phyloP scores from a whole-genome alignment of 2,113 vertebrate species.

The Albula glossodonta region DNA sequence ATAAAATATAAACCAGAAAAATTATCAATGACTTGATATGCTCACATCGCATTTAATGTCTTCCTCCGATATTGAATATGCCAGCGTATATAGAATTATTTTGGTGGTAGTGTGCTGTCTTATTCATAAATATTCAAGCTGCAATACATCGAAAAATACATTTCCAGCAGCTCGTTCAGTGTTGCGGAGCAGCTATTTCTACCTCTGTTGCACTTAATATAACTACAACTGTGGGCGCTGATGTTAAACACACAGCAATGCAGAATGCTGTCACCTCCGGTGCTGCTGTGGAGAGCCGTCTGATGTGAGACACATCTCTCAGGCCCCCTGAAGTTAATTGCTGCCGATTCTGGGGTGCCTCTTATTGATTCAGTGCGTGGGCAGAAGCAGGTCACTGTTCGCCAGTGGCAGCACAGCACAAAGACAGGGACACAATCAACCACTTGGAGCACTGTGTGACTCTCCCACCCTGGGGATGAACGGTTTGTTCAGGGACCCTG shows the following conservation, averaged over 20 bases:
- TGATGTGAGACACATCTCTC: background rate
- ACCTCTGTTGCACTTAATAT: background rate
- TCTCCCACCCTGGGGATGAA: background rate
- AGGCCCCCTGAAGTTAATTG: conserved; percentile 45
- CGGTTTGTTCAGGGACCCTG: background rate
- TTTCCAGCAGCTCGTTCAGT: background rate
- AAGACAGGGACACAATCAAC: background rate
- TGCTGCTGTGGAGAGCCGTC: background rate
- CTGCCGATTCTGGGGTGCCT: conserved; percentile 35
- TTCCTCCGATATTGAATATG: too few relatives aligned
- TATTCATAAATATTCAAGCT: too few relatives aligned
- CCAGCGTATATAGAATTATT: too few relatives aligned
- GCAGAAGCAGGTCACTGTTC: background rate
- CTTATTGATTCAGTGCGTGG: conserved; percentile 33
- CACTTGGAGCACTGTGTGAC: background rate
- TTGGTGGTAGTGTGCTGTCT: too few relatives aligned
- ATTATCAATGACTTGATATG: background rate
- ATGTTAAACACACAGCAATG: background rate
- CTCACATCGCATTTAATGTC: too few relatives aligned
- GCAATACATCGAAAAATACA: too few relatives aligned
- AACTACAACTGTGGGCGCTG: background rate
- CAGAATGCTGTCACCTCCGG: background rate
- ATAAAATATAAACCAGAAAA: background rate
- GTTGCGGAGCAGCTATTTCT: background rate
- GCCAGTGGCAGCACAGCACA: background rate